phyloP scores from a whole-genome alignment of 2,113 vertebrate genomes.

The Periophthalmodon schlosseri region DNA sequence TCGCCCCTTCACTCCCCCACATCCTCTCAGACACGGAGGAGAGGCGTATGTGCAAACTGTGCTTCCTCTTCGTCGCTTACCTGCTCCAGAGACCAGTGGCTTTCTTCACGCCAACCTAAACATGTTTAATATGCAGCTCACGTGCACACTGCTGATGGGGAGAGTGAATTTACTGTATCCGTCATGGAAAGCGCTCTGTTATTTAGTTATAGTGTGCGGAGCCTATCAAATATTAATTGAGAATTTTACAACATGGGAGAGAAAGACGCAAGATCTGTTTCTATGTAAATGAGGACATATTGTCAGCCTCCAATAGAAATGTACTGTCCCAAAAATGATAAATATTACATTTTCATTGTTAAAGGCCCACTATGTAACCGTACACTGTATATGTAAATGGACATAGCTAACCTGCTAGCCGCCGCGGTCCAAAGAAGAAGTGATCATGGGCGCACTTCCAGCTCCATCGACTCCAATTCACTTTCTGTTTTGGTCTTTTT shows the following conservation, averaged over 20 bases:
- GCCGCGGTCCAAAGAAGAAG: too few species aligned
- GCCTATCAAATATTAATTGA: conserved; percentile 7
- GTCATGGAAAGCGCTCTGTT: not conserved
- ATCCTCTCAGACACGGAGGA: not conserved
- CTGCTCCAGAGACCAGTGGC: not conserved
- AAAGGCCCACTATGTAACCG: too few species aligned
- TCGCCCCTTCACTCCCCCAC: too few species aligned
- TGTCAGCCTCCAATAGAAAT: not conserved
- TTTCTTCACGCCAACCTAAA: conserved; percentile 2
- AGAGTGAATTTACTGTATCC: not conserved
- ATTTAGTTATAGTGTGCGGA: not conserved
- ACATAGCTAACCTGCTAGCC: too few species aligned
- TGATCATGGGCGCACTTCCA: too few species aligned
- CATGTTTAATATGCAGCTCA: not conserved
- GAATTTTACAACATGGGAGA: not conserved
- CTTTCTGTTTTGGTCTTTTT: too few species aligned
- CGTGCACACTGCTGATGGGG: not conserved
- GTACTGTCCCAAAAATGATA: not conserved
- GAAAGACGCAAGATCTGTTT: not conserved
- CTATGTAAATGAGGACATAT: not conserved
- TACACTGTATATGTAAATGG: too few species aligned
- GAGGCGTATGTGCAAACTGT: not conserved
- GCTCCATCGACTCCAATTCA: too few species aligned
- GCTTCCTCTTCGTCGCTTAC: not conserved
- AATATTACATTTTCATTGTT: not conserved